A percentile compares a stretch with the other conserved stretches of the same genome.
phyloP scores from a whole-genome alignment of 37 sponge, comb jelly and placozoan species.

The Tethya wilhelma region DNA sequence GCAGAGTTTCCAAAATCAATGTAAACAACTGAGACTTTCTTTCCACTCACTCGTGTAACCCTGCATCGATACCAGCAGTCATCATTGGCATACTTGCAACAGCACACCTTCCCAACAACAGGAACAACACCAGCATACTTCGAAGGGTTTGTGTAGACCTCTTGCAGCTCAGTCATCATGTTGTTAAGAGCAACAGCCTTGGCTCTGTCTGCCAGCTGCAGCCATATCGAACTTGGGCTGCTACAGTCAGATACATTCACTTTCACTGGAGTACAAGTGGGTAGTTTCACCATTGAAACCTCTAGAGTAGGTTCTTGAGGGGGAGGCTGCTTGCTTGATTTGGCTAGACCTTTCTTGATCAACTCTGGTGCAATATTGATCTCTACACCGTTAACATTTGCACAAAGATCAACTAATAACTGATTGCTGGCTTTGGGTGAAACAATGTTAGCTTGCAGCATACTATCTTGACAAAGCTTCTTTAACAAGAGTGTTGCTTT shows the following conservation, averaged over 20 bases:
- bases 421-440: too few relatives aligned
- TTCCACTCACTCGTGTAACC: not conserved
- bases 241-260: too few relatives aligned
- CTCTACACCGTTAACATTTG: not conserved
- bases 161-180: conserved; percentile 12
- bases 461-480: too few relatives aligned
- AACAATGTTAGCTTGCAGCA: too few relatives aligned
- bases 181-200: too few relatives aligned
- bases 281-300: not conserved
- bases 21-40: conserved; percentile 15
- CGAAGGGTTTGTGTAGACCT: conserved; percentile 9
- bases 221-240: too few relatives aligned
- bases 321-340: not conserved
- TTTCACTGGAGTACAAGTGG: not conserved
- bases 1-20: conserved; percentile 82
- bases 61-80: conserved; percentile 60
- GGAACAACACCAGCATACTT: not conserved
- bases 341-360: not conserved
- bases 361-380: not conserved
- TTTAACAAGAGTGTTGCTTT: too few relatives aligned
- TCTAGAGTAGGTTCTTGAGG: not conserved
- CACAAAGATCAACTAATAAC: too few relatives aligned
- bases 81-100: conserved; percentile 52
- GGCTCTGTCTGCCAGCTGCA: too few relatives aligned
- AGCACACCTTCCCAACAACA: conserved; percentile 36